These are phyloP conservation scores for Lichenostomus cassidix DNA, from an alignment of 2,113 vertebrate genomes.

Conservation along the genomic window DNA sequence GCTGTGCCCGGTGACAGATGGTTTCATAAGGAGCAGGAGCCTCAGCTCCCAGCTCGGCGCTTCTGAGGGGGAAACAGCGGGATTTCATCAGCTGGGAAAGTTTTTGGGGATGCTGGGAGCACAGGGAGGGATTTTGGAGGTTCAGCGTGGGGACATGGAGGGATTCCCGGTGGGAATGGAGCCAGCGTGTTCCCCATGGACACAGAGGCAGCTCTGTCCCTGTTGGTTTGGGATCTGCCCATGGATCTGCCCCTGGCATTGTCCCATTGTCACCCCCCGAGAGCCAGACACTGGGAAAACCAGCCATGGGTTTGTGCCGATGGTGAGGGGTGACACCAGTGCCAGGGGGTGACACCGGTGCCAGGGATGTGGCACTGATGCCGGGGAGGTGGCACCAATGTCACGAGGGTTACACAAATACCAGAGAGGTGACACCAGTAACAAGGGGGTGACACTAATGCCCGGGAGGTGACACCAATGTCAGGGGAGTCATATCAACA, in stretches of 20 bases:
- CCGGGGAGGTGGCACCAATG: neutral
- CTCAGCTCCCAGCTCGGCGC: neutral
- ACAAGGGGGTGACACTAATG: accelerated
- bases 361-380: too few relatives aligned
- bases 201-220: accelerated
- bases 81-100: accelerated
- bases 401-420: neutral
- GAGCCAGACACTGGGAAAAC: accelerated
- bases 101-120: neutral
- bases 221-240: neutral
- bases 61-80: accelerated
- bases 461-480: too few relatives aligned
- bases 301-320: neutral
- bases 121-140: too few relatives aligned
- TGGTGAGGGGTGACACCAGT: neutral
- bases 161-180: accelerated
- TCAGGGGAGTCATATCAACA: too few relatives aligned
- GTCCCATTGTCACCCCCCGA: accelerated
- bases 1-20: neutral
- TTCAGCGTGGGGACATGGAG: neutral
- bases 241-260: accelerated
- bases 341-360: neutral
- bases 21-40: neutral
- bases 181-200: too few relatives aligned
- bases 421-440: neutral